Evolutionary conservation across 2,797 vertebrate species (phyloP).

Genomic region (Chaunax sp.): DNA sequence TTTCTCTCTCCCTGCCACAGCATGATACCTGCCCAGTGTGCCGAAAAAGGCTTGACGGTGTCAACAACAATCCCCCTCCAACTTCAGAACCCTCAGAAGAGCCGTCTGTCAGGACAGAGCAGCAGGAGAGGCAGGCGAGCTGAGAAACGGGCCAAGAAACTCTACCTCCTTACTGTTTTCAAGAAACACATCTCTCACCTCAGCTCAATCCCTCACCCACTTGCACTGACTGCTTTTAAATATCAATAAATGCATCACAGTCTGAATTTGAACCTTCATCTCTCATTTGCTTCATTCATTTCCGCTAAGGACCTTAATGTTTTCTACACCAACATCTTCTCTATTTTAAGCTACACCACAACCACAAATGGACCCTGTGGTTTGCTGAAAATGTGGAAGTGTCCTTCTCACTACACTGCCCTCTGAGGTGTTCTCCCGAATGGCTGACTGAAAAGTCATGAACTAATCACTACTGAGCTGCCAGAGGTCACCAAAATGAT

Average conservation of each 20-base stretch:
- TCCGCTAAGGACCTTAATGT: slow-evolving; percentile 37
- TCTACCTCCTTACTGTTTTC: slow-evolving; percentile 41
- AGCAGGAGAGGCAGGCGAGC: slow-evolving; percentile 86
- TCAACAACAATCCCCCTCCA: slow-evolving; percentile 85
- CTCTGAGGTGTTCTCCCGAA: slow-evolving; percentile 52
- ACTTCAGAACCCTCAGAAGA: slow-evolving; percentile 71
- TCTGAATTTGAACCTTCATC: slow-evolving; percentile 26
- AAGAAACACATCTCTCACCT: slow-evolving; percentile 24
- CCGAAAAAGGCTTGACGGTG: slow-evolving; percentile 90
- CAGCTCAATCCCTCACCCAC: slow-evolving; percentile 18
- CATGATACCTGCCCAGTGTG: slow-evolving; percentile 95
- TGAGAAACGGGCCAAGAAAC: slow-evolving; percentile 64
- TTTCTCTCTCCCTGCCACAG: slow-evolving; percentile 70
- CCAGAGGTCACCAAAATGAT: slow-evolving; percentile 47
- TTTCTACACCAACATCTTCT: slow-evolving; percentile 24
- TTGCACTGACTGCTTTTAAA: slow-evolving; percentile 39
- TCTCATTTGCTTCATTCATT: slow-evolving; percentile 29
- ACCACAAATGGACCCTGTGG: slow-evolving; percentile 22
- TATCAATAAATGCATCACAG: slow-evolving; percentile 25
- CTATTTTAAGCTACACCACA: slow-evolving; percentile 23
- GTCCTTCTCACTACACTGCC: slow-evolving; percentile 44
- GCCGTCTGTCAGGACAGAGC: slow-evolving; percentile 71
- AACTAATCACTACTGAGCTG: slow-evolving; percentile 55
- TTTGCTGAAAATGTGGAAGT: slow-evolving; percentile 40
- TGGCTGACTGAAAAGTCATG: slow-evolving; percentile 54